Conservation (phyloP, 2,797 vertebrate species). For the Pterois miles region DNA sequence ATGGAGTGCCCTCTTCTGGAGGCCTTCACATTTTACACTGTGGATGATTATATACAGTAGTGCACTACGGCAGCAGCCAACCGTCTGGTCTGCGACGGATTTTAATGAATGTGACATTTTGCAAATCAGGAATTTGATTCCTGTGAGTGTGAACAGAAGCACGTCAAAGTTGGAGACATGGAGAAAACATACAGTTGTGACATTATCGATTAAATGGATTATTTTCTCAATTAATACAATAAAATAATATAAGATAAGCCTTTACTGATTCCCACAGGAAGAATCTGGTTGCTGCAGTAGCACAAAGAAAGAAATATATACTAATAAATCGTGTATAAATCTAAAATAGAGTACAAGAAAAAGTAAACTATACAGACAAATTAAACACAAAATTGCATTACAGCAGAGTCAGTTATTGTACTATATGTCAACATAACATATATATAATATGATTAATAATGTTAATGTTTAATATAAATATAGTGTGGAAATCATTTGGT, state of each 20-base stretch:
- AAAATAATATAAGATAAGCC: too few species aligned
- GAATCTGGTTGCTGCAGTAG: neutral
- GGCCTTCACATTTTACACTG: constrained; percentile 21
- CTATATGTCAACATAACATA: neutral
- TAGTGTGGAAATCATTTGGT: neutral
- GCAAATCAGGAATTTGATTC: too few species aligned
- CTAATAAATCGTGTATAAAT: neutral
- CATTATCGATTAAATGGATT: neutral
- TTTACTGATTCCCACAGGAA: neutral
- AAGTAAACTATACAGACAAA: neutral
- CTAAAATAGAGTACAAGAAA: neutral
- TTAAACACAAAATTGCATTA: neutral
- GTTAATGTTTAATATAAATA: neutral
- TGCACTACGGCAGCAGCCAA: neutral
- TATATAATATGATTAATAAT: neutral
- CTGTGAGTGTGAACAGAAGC: neutral
- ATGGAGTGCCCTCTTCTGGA: constrained; percentile 80
- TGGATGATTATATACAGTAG: neutral
- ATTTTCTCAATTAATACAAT: neutral
- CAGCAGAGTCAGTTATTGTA: neutral
- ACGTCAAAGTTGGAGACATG: neutral
- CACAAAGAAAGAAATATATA: neutral
- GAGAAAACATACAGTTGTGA: neutral
- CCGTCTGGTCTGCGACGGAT: neutral
- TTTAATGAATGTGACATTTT: neutral